Evolutionary conservation across 1,140 invertebrate species (phyloP).

Genomic region (Lepidurus packardi): DNA sequence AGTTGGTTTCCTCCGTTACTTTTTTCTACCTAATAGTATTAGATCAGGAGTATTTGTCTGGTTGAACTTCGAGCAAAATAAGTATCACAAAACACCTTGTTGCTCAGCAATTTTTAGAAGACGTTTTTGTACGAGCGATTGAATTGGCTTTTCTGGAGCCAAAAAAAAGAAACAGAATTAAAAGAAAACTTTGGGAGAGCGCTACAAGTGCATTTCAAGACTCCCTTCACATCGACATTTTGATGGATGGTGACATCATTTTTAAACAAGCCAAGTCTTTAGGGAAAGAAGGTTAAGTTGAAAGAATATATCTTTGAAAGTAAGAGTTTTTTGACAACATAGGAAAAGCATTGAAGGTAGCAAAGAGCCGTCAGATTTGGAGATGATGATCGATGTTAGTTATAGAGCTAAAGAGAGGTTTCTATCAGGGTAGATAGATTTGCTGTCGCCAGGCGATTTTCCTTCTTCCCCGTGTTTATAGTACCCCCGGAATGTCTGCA

Average conservation of each 20-base stretch:
- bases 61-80: no score
- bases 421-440: background rate
- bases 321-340: background rate
- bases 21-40: no score
- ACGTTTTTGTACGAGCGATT: no score
- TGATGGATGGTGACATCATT: background rate
- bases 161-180: no score
- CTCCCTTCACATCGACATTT: background rate
- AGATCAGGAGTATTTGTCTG: no score
- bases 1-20: no score
- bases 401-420: constrained; percentile 7
- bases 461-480: background rate
- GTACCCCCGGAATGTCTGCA: background rate
- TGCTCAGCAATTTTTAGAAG: no score
- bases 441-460: background rate
- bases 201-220: constrained; percentile 14
- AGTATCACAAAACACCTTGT: no score
- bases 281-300: no score
- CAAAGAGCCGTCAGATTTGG: background rate
- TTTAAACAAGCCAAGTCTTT: background rate
- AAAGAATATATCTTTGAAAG: no score
- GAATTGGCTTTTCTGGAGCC: no score
- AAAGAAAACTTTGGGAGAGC: background rate
- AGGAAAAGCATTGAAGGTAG: background rate
- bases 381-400: background rate